Evolutionary conservation across 2,888 invertebrate genomes (phyloP).

Genomic region (Mesorhabditis sp.): DNA sequence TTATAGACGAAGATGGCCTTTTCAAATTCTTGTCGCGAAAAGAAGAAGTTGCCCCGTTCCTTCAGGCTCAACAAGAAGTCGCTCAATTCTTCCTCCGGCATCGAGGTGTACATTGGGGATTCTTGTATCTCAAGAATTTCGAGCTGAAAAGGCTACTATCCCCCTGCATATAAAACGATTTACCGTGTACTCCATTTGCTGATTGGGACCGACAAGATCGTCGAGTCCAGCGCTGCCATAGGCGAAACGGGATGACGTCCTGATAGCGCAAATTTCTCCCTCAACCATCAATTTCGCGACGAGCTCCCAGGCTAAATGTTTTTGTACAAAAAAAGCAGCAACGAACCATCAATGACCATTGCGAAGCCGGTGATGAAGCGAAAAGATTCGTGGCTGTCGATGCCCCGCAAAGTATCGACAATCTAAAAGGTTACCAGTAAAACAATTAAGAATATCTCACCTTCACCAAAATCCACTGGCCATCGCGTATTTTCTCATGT

Average conservation of each 20-base stretch:
- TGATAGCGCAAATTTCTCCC: constrained; percentile 22
- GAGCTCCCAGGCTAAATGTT: constrained; percentile 28
- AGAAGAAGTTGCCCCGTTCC: constrained; percentile 27
- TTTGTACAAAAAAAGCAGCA: constrained; percentile 5
- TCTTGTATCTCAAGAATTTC: constrained; percentile 21
- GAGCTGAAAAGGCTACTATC: constrained; percentile 15
- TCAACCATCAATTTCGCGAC: constrained; percentile 24
- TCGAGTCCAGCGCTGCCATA: constrained; percentile 22
- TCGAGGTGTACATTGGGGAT: constrained; percentile 14
- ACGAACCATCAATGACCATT: constrained; percentile 30
- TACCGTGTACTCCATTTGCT: constrained; percentile 28
- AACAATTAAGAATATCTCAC: neutral
- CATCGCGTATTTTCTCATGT: constrained; percentile 17
- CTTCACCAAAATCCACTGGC: constrained; percentile 22
- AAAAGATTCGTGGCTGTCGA: constrained; percentile 18
- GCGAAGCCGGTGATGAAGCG: constrained; percentile 22
- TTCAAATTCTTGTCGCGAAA: constrained; percentile 21
- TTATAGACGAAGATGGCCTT: constrained; percentile 35
- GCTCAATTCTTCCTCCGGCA: constrained; percentile 18
- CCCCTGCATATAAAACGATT: neutral
- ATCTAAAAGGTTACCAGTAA: constrained; percentile 8
- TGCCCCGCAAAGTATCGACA: constrained; percentile 15
- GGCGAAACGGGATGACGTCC: constrained; percentile 19
- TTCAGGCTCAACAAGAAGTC: constrained; percentile 23
- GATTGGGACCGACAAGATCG: constrained; percentile 12